Evolutionary conservation across 2,888 invertebrate genomes (phyloP).

Genomic region (Geotrupes spiniger): DNA sequence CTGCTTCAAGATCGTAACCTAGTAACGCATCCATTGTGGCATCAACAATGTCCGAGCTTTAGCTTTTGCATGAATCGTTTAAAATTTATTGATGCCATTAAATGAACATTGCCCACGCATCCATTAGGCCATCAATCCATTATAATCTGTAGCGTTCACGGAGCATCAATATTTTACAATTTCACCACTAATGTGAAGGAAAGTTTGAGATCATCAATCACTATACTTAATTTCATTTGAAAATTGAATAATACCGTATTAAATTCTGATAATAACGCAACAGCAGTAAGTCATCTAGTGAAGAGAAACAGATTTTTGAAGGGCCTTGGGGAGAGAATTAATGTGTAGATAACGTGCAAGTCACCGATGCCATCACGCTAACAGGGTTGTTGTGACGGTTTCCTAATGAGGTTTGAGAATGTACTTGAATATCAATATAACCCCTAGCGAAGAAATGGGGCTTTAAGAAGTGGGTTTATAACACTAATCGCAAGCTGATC

Average conservation of each 20-base stretch:
- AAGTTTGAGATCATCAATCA: slow-evolving; percentile 41
- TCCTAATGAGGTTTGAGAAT: slow-evolving; percentile 36
- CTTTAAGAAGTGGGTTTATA: slow-evolving; percentile 22
- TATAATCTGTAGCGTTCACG: slow-evolving; percentile 35
- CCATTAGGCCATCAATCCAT: slow-evolving; percentile 43
- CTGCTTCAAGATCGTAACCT: neutral
- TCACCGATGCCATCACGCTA: slow-evolving; percentile 39
- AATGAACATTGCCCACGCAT: slow-evolving; percentile 25
- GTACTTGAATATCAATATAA: slow-evolving; percentile 30
- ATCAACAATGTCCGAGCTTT: too few relatives aligned
- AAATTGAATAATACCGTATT: slow-evolving; percentile 42
- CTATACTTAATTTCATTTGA: slow-evolving; percentile 43
- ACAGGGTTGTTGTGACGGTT: slow-evolving; percentile 30
- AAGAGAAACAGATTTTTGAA: slow-evolving; percentile 40
- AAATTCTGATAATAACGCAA: slow-evolving; percentile 34
- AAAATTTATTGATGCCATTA: neutral
- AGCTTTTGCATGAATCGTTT: too few relatives aligned
- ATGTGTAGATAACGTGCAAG: slow-evolving; percentile 43
- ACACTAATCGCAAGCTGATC: slow-evolving; percentile 1
- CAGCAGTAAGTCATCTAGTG: slow-evolving; percentile 36
- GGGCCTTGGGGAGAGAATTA: slow-evolving; percentile 30
- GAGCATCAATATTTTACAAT: slow-evolving; percentile 36
- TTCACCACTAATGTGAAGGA: slow-evolving; percentile 15
- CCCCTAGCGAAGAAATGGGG: slow-evolving; percentile 21
- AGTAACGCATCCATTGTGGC: neutral